Conservation (phyloP, 2,113 vertebrate genomes). For the Melanerpes aurifrons region DNA sequence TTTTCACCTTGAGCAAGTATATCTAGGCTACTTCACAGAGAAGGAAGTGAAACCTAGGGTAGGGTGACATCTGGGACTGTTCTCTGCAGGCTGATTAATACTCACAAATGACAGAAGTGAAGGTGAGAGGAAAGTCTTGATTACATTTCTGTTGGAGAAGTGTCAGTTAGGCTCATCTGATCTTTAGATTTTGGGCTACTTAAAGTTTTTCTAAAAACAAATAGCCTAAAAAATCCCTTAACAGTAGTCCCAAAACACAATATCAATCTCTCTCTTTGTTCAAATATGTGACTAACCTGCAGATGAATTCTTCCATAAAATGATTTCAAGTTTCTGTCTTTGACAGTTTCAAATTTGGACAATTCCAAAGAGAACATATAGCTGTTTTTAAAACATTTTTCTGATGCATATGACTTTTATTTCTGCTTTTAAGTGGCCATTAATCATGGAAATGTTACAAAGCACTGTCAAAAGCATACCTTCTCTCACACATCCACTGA, state of each 20-base stretch:
- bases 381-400: neutral
- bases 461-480: neutral
- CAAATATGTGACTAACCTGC: neutral
- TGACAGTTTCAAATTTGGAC: neutral
- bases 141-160: neutral
- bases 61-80: neutral
- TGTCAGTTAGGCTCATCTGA: neutral
- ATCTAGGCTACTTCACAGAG: neutral
- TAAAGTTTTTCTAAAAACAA: neutral
- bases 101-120: neutral
- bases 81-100: constrained; percentile 25
- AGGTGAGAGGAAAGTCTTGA: neutral
- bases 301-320: neutral
- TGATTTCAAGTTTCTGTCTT: neutral
- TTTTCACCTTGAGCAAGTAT: neutral
- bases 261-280: neutral
- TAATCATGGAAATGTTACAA: neutral
- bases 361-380: neutral
- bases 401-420: neutral
- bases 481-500: neutral
- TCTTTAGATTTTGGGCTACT: neutral
- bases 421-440: neutral
- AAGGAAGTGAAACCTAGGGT: constrained; percentile 24
- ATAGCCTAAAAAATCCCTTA: neutral
- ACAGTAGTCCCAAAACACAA: neutral